A percentile compares a stretch with the other conserved stretches of the same genome.
Evolutionary conservation across 2,113 vertebrate genomes (phyloP).

Genomic region (Anoplopoma fimbria): DNA sequence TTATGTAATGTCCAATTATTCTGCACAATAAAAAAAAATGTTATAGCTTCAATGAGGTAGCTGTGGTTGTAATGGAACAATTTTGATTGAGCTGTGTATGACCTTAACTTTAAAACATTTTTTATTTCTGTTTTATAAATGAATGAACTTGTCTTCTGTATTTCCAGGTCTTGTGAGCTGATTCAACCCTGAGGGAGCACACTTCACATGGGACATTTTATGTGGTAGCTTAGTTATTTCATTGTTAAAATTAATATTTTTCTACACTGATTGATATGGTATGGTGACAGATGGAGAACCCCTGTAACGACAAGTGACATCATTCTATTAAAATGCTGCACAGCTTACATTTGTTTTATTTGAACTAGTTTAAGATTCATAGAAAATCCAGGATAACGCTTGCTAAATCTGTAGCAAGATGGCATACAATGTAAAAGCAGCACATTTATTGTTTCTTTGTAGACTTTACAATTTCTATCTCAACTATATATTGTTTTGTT

Average conservation of each 20-base stretch:
- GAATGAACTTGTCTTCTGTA: not conserved
- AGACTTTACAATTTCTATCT: not conserved
- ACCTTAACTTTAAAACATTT: not conserved
- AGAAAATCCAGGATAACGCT: not conserved
- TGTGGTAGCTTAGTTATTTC: not conserved
- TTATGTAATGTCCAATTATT: not conserved
- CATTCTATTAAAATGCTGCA: constrained; percentile 3
- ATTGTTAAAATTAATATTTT: constrained; percentile 50
- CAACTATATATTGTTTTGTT: not conserved
- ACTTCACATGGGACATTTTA: constrained; percentile 16
- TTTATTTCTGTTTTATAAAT: not conserved
- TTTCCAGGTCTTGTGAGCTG: constrained; percentile 85
- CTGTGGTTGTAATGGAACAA: not conserved
- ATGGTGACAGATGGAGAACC: not conserved
- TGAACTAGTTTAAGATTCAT: not conserved
- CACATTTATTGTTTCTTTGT: not conserved
- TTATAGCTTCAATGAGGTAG: not conserved
- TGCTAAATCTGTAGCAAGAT: not conserved
- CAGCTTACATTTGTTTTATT: not conserved
- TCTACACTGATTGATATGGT: constrained; percentile 21
- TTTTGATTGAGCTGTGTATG: not conserved
- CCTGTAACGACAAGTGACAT: not conserved
- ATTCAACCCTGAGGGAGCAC: constrained; percentile 33
- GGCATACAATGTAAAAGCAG: not conserved
- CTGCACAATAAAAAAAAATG: not conserved